These are phyloP conservation scores for Henricia sp. DNA, from an alignment of 53 echinoderm and acorn worm genomes.

Conservation along the genomic window DNA sequence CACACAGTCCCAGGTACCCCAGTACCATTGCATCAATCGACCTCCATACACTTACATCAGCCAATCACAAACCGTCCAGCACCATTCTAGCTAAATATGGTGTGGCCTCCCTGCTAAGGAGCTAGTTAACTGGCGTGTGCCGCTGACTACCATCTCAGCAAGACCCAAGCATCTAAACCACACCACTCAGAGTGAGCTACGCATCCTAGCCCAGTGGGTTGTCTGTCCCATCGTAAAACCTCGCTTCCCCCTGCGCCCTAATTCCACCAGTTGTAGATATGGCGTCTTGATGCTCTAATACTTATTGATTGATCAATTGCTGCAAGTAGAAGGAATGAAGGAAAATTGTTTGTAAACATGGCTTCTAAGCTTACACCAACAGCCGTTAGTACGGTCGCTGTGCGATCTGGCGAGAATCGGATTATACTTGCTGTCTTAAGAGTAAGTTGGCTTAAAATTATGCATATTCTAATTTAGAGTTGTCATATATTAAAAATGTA, in stretches of 20 bases:
- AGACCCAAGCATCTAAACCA: background rate
- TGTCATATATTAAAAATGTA: too few species aligned
- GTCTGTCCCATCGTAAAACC: slow-evolving; percentile 35
- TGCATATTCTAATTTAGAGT: too few species aligned
- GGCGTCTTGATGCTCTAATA: slow-evolving; percentile 54
- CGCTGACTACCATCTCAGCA: slow-evolving; percentile 41
- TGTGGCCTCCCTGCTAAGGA: slow-evolving; percentile 43
- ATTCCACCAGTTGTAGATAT: slow-evolving; percentile 49
- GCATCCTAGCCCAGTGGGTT: slow-evolving; percentile 40
- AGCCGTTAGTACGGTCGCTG: slow-evolving; percentile 95
- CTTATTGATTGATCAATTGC: slow-evolving; percentile 4
- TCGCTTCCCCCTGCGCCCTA: slow-evolving; percentile 49
- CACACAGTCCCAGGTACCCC: background rate
- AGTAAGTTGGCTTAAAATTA: too few species aligned
- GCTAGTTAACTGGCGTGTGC: slow-evolving; percentile 53
- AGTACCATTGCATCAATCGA: slow-evolving; percentile 10
- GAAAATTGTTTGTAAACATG: slow-evolving; percentile 38
- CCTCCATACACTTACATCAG: slow-evolving; percentile 5
- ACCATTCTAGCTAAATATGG: slow-evolving; percentile 58
- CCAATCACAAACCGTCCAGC: slow-evolving; percentile 50
- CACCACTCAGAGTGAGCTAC: slow-evolving; percentile 15
- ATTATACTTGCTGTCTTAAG: slow-evolving; percentile 91
- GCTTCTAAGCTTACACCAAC: slow-evolving; percentile 69
- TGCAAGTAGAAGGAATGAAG: slow-evolving; percentile 9
- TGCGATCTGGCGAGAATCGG: slow-evolving; percentile 89